A percentile compares a stretch with the other conserved stretches of the same genome.
phyloP scores from a whole-genome alignment of 2,888 invertebrate genomes.

The Ormyrus pomaceus region DNA sequence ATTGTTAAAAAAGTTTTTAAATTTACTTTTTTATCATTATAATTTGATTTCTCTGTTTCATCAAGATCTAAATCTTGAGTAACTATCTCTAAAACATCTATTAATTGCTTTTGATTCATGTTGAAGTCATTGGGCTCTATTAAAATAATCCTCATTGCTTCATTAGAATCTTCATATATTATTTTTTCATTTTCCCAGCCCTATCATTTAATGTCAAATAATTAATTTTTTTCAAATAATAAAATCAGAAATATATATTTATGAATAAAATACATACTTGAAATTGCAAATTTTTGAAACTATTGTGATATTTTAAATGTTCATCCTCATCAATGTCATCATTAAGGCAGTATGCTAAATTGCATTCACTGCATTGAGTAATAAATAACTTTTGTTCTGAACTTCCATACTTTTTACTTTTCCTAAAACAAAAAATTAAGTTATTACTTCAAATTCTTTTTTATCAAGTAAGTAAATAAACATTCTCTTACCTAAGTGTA shows the following conservation, averaged over 20 bases:
- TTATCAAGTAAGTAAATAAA: too few species aligned
- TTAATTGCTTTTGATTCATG: constrained; percentile 79
- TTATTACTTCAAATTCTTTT: too few species aligned
- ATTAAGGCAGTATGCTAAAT: constrained; percentile 84
- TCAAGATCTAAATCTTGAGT: constrained; percentile 83
- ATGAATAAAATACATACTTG: constrained; percentile 73
- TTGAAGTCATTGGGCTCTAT: constrained; percentile 79
- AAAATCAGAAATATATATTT: neutral
- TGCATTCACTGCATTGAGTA: constrained; percentile 85
- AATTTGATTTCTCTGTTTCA: constrained; percentile 69
- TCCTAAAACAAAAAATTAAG: too few species aligned
- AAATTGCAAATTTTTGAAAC: constrained; percentile 81
- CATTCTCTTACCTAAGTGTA: too few species aligned
- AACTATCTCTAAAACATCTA: constrained; percentile 80
- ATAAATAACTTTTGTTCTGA: constrained; percentile 87
- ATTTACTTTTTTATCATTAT: constrained; percentile 73
- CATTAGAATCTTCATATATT: constrained; percentile 74
- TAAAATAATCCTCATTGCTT: constrained; percentile 77
- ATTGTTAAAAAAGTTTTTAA: constrained; percentile 15
- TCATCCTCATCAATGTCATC: constrained; percentile 87
- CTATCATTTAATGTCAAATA: constrained; percentile 72
- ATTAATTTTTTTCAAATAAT: constrained; percentile 12
- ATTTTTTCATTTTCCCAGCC: constrained; percentile 88
- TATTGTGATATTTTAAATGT: constrained; percentile 86
- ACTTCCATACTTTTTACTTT: constrained; percentile 79